Conservation (phyloP, 64 coral and sea anemone species). For the Actinia equina region DNA sequence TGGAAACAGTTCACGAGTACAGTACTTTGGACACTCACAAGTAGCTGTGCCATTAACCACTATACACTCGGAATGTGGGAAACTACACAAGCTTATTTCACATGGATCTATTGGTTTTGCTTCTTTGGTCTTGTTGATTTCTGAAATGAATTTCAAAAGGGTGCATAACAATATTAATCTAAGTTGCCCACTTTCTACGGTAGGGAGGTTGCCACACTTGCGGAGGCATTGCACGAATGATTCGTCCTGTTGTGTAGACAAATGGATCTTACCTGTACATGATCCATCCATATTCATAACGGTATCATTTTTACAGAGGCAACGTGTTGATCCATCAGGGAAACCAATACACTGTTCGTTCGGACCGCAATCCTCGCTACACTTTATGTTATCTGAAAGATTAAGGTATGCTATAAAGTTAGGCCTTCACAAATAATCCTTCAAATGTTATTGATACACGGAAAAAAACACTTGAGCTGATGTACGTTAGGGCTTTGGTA, state of each 20-base stretch:
- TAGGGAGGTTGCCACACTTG: too few species aligned
- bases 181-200: too few species aligned
- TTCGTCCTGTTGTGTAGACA: too few species aligned
- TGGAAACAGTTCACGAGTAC: neutral
- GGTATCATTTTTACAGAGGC: neutral
- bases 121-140: too few species aligned
- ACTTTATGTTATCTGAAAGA: neutral
- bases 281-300: neutral
- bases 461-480: too few species aligned
- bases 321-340: neutral
- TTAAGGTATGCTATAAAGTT: too few species aligned
- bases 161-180: too few species aligned
- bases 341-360: neutral
- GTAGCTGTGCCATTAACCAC: constrained; percentile 18
- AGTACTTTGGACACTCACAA: constrained; percentile 39
- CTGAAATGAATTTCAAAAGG: too few species aligned
- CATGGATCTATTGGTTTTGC: constrained; percentile 13
- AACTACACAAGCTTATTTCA: constrained; percentile 27
- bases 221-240: too few species aligned
- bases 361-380: neutral
- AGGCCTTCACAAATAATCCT: too few species aligned
- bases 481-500: too few species aligned
- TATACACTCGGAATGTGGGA: constrained; percentile 19
- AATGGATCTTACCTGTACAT: neutral
- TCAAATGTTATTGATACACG: too few species aligned